These are phyloP conservation scores for Parapsyche elsis DNA, from an alignment of 1,140 invertebrate genomes.

Conservation along the genomic window DNA sequence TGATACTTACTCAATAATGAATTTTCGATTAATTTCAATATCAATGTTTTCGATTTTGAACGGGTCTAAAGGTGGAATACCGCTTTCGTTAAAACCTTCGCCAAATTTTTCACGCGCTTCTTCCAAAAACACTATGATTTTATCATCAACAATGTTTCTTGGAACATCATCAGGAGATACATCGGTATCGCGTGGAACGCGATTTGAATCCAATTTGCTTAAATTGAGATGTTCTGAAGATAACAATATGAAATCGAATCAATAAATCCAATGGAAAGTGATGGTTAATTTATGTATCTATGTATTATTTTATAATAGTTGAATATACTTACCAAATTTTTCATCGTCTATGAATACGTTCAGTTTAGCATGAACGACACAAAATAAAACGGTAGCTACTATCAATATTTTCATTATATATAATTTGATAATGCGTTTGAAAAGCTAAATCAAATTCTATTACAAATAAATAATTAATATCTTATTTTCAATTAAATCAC, in stretches of 20 bases:
- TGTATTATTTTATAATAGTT: neutral
- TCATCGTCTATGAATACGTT: constrained; percentile 16
- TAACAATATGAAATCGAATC: too few relatives aligned
- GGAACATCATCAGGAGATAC: neutral
- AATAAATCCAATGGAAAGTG: too few relatives aligned
- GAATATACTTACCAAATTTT: constrained; percentile 25
- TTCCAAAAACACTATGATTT: constrained; percentile 50
- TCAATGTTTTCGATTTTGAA: constrained; percentile 30
- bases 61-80: constrained; percentile 52
- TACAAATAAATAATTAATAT: too few relatives aligned
- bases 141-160: constrained; percentile 50
- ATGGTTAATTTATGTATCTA: neutral
- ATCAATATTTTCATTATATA: constrained; percentile 5
- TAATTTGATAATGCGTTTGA: too few relatives aligned
- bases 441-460: too few relatives aligned
- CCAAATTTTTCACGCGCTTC: constrained; percentile 39
- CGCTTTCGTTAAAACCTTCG: constrained; percentile 45
- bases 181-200: neutral
- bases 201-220: too few relatives aligned
- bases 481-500: too few relatives aligned
- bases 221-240: too few relatives aligned
- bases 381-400: neutral
- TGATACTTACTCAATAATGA: neutral
- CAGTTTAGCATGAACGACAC: neutral
- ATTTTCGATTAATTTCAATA: constrained; percentile 6